A percentile compares a stretch with the other conserved stretches of the same genome.
Conservation (phyloP, 2,113 vertebrate genomes). For the Trematocara nigrifrons region DNA sequence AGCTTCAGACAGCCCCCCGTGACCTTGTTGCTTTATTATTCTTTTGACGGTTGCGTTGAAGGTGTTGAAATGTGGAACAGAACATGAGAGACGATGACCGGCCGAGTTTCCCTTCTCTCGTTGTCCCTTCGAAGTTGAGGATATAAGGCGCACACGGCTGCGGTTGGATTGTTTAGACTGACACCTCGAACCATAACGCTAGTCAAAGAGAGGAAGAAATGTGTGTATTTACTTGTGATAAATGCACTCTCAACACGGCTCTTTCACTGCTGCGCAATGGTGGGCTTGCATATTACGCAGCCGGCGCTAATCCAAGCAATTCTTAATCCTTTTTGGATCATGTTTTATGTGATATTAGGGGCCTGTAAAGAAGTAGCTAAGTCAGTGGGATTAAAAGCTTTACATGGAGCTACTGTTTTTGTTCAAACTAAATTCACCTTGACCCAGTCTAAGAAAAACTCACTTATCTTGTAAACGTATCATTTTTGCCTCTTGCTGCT, state of each 20-base stretch:
- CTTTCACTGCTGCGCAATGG: constrained; percentile 29
- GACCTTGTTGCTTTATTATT: constrained; percentile 81
- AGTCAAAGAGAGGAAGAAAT: constrained; percentile 72
- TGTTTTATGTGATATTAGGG: not conserved
- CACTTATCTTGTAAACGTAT: not conserved
- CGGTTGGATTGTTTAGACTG: constrained; percentile 83
- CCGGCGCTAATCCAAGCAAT: not conserved
- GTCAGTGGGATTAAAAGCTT: not conserved
- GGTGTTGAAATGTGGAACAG: constrained; percentile 84
- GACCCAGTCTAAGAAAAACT: not conserved
- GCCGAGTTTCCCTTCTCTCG: constrained; percentile 62
- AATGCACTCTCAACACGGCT: constrained; percentile 68
- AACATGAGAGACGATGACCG: constrained; percentile 77
- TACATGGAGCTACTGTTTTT: not conserved
- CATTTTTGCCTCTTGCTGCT: not conserved
- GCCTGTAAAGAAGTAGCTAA: not conserved
- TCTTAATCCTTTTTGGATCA: not conserved
- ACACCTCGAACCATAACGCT: constrained; percentile 77
- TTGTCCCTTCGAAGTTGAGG: constrained; percentile 36
- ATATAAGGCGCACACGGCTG: constrained; percentile 75
- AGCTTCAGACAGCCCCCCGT: constrained; percentile 78
- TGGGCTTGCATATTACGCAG: not conserved
- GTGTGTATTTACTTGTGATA: constrained; percentile 69
- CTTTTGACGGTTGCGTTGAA: constrained; percentile 74
- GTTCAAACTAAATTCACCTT: not conserved